Evolutionary conservation across 2,113 vertebrate species (phyloP).

Genomic region (Balaeniceps rex): DNA sequence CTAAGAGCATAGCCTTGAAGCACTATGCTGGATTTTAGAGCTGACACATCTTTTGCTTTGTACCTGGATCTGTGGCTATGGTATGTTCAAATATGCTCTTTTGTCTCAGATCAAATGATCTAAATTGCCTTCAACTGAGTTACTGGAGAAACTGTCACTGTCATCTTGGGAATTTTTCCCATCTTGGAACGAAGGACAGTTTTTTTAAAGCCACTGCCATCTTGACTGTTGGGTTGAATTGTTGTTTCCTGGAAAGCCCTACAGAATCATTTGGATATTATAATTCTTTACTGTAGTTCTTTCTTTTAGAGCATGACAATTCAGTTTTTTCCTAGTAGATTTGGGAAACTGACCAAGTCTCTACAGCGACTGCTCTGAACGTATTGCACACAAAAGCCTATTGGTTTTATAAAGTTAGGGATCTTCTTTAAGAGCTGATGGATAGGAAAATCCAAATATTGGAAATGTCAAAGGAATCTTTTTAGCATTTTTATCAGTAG

Average conservation of each 20-base stretch:
- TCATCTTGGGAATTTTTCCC: neutral
- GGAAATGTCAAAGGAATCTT: neutral
- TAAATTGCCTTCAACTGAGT: conserved; percentile 18
- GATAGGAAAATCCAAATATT: neutral
- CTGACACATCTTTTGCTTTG: neutral
- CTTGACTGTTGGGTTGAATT: neutral
- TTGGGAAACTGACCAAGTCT: neutral
- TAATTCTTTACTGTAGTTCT: neutral
- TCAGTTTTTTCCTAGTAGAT: neutral
- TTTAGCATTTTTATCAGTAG: neutral
- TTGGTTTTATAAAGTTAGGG: neutral
- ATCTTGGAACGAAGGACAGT: neutral
- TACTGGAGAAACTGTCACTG: neutral
- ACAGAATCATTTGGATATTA: neutral
- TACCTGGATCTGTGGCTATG: neutral
- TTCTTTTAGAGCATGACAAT: neutral
- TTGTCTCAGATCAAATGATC: conserved; percentile 33
- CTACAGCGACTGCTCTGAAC: neutral
- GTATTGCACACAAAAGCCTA: neutral
- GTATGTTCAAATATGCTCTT: conserved; percentile 15
- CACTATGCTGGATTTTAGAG: neutral
- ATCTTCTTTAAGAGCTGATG: neutral
- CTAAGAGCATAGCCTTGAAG: neutral
- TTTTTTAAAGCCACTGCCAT: neutral
- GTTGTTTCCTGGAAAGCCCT: neutral